Evolutionary conservation across 1,140 invertebrate species (phyloP), one percentile per base, ranked within the genome.

Genomic region (Drosophila insularis): DNA sequence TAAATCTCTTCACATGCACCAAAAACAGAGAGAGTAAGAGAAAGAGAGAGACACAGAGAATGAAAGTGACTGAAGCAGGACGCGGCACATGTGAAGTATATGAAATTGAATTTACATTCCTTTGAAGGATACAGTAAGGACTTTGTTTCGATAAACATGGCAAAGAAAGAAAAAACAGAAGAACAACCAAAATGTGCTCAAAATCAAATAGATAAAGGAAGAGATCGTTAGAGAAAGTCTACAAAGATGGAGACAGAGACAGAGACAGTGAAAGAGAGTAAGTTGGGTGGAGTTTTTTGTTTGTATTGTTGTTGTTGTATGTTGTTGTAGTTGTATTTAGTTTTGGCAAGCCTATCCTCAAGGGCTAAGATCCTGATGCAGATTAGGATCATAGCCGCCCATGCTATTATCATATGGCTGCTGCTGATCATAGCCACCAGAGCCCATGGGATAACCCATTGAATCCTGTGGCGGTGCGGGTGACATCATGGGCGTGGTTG

Each of bases 401-500:
- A 97, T 96, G 87, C 96, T 96, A 77, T 95, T 95, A 90, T 97
- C 96, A 92, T 97, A 96, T 70, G 95, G 95, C 76, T 96, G 96
- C 82, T 96, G 96, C 71, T 96, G 95, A 91, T 97, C 96, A 90
- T 97, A 97, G 68, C 96, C 95, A 71, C 95, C 95, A 80, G 96
- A 96, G 37, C 95, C 96, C 94, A 98, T 96, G 70, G 95, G 95
- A 92, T 98, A 98, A 35, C 96, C 96, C 94, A 97, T 97, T 80
- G 96, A 96, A 92, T 98, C 97, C 92, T 97, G 96, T 71, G 96
- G 94, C 40, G 97, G 97, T 84, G 97, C 97, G 74, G 97, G 97
- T 66, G 97, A 97, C 96, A 98, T 97, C 96, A 98, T 97, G 50
- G 97, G 97, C 80, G 96, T 98, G 61, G 97, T 96, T 60, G 97